Conservation (phyloP, 92 coral and sea anemone genomes). For the Metridium senile region DNA sequence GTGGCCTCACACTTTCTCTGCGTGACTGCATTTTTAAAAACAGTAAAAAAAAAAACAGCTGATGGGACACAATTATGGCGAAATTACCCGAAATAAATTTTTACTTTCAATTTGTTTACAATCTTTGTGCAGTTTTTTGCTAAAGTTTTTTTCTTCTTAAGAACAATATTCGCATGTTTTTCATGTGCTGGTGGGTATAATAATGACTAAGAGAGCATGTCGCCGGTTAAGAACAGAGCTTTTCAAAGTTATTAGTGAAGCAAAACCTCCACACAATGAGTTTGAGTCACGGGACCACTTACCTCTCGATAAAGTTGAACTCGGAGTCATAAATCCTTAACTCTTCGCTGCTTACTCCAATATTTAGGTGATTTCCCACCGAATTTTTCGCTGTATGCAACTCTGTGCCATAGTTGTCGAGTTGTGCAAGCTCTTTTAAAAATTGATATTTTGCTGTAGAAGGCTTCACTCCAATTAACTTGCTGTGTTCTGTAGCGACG, state of each 20-base stretch:
- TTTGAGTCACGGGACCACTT: slow-evolving; percentile 35
- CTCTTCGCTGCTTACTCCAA: slow-evolving; percentile 95
- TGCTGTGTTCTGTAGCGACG: slow-evolving; percentile 75
- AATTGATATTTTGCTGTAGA: slow-evolving; percentile 84
- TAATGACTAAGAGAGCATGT: background rate
- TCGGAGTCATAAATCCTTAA: slow-evolving; percentile 77
- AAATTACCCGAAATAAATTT: slow-evolving; percentile 1
- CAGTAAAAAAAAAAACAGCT: slow-evolving; percentile 12
- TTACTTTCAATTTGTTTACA: background rate
- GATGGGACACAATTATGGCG: background rate
- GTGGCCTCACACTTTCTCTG: background rate
- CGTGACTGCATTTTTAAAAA: background rate
- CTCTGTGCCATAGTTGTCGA: slow-evolving; percentile 92
- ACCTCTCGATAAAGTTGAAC: slow-evolving; percentile 83
- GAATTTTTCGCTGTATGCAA: slow-evolving; percentile 81
- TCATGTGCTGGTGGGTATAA: background rate
- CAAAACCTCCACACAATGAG: background rate
- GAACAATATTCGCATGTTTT: background rate
- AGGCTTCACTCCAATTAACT: slow-evolving; percentile 73
- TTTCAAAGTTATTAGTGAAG: slow-evolving; percentile 3
- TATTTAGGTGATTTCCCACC: slow-evolving; percentile 58
- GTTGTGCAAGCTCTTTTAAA: slow-evolving; percentile 77
- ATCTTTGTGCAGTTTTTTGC: background rate
- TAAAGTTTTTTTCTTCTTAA: background rate
- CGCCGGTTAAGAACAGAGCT: background rate